Conservation (phyloP, 2,797 vertebrate genomes). For the Steatocranus sp. region DNA sequence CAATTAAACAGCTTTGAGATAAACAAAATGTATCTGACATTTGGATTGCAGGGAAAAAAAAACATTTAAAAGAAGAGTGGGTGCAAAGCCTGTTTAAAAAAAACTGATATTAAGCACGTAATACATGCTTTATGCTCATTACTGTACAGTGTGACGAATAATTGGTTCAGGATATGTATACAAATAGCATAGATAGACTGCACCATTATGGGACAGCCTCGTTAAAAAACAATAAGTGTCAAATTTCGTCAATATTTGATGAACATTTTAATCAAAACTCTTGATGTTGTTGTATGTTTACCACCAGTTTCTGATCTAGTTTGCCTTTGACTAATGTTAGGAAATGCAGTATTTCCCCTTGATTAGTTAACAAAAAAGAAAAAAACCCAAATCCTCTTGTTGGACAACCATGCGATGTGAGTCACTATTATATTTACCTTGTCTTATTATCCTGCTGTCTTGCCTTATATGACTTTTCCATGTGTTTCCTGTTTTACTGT, state of each 20-base stretch:
- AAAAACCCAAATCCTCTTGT: neutral
- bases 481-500: neutral
- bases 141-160: neutral
- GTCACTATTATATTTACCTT: neutral
- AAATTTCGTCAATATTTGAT: neutral
- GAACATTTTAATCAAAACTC: neutral
- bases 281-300: neutral
- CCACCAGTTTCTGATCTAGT: neutral
- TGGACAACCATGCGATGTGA: neutral
- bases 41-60: constrained; percentile 5
- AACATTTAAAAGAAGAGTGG: neutral
- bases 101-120: neutral
- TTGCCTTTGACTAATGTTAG: neutral
- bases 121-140: neutral
- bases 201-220: neutral
- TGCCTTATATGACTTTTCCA: neutral
- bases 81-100: neutral
- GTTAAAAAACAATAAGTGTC: neutral
- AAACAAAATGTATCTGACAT: constrained; percentile 35
- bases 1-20: constrained; percentile 40
- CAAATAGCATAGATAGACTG: neutral
- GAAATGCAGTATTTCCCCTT: neutral
- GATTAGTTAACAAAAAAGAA: neutral
- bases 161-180: neutral
- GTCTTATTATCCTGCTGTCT: neutral